Evolutionary conservation across 2,113 vertebrate genomes (phyloP).

Genomic region (Maccullochella peelii): DNA sequence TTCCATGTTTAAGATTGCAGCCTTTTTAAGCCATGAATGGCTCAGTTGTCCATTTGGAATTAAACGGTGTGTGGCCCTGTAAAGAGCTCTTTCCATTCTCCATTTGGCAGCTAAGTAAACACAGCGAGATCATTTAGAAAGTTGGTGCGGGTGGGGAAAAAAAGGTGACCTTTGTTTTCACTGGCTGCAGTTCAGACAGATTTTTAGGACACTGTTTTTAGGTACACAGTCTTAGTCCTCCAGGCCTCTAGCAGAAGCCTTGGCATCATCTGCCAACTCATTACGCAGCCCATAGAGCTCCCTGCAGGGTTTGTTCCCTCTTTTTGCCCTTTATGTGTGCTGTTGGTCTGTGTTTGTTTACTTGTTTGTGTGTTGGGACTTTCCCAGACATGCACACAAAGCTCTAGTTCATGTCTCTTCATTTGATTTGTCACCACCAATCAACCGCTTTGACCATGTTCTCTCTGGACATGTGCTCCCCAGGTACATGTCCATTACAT

Average conservation of each 20-base stretch:
- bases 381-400: conserved; percentile 14
- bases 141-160: background rate
- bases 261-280: conserved; percentile 36
- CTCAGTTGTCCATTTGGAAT: conserved; percentile 34
- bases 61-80: conserved; percentile 39
- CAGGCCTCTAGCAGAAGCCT: conserved; percentile 29
- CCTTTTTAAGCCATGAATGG: conserved; percentile 23
- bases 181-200: conserved; percentile 20
- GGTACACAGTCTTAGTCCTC: background rate
- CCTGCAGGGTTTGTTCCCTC: conserved; percentile 12
- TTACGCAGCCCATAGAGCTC: conserved; percentile 34
- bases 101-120: conserved; percentile 58
- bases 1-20: conserved; percentile 26
- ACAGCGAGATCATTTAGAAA: conserved; percentile 39
- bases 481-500: background rate
- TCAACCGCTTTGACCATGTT: background rate
- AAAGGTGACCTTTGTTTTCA: conserved; percentile 51
- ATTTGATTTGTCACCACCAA: background rate
- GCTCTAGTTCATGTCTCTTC: conserved; percentile 1
- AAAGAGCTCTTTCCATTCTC: conserved; percentile 44
- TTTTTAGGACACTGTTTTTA: conserved; percentile 33
- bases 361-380: conserved; percentile 29
- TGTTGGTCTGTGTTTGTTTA: conserved; percentile 40
- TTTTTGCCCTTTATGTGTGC: conserved; percentile 25
- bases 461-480: background rate